Conservation (phyloP, 2,113 vertebrate genomes). For the Perca fluviatilis region DNA sequence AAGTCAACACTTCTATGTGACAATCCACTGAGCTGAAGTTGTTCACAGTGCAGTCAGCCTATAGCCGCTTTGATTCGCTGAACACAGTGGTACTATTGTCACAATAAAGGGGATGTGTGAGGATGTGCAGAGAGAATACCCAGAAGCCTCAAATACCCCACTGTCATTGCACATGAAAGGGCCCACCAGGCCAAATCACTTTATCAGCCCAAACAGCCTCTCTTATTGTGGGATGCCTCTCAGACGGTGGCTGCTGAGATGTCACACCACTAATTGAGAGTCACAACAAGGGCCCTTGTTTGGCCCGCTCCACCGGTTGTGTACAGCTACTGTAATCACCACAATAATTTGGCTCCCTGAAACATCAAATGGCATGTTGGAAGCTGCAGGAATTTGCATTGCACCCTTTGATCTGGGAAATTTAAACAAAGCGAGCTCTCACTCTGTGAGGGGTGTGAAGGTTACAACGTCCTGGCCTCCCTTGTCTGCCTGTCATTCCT, state of each 20-base stretch:
- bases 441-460: conserved; percentile 73
- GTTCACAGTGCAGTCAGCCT: conserved; percentile 18
- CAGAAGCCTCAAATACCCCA: conserved; percentile 70
- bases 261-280: conserved; percentile 81
- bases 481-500: conserved; percentile 34
- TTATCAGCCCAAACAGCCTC: conserved; percentile 80
- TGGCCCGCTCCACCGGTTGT: conserved; percentile 67
- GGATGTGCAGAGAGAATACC: conserved; percentile 66
- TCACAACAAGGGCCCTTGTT: conserved; percentile 75
- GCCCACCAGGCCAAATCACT: conserved; percentile 73
- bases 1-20: background rate
- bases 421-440: conserved; percentile 76
- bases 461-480: conserved; percentile 68
- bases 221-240: conserved; percentile 70
- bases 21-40: conserved; percentile 26
- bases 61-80: conserved; percentile 40
- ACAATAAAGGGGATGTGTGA: conserved; percentile 66
- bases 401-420: conserved; percentile 79
- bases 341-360: conserved; percentile 74
- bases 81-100: conserved; percentile 74
- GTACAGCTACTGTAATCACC: conserved; percentile 78
- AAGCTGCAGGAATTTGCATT: conserved; percentile 81
- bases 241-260: conserved; percentile 74
- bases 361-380: conserved; percentile 82
- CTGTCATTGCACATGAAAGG: conserved; percentile 77